Base-by-base conservation (phyloP, 1,140 invertebrate species). In the Diorhabda sublineata region DNA sequence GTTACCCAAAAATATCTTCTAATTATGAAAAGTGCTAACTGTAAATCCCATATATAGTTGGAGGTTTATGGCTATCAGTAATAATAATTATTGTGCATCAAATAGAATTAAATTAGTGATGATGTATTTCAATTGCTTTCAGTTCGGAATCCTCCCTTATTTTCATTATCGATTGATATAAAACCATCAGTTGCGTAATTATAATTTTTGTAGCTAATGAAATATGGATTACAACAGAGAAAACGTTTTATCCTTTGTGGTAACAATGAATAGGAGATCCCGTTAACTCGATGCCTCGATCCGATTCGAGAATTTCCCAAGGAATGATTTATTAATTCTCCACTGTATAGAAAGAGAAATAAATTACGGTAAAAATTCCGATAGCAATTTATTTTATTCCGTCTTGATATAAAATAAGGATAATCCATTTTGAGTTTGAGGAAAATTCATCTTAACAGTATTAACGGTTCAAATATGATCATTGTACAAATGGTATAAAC, bases 381-480 rank as follows among this genome's bases (percentile, higher is more conserved):
- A 52, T 52, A 52, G n/a, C 47, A 52, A 52, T 52, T 52, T 52
- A 52, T 52, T 52, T 52, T 52, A 52, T 52, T 52, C n/a, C 47
- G n/a, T 52, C 47, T 52, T 52, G 47, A 52, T 52, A 52, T 52
- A 52, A 2, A 6, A 52, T 52, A 52, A 52, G 47, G 47, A 52
- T 52, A 52, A 52, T 52, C 47, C 47, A 52, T 52, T 52, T n/a
- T 52, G 47, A 8, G 26, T 52, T 52, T n/a, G 47, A 52, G 6
- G 47, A 52, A 52, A 26, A 52, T 52, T 52, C n/a, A 52, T 52
- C 47, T 52, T n/a, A 52, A 52, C 2, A n/a, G 47, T 52, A 52
- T 52, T 52, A 52, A 52, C 6, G 47, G 6, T n/a, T 52, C 4
- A 52, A 52, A 52, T 26, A 26, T 26, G 26, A 26, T 26, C 26